A percentile compares a stretch with the other conserved stretches of the same genome.
Conservation (phyloP, 2,113 vertebrate genomes). For the Pygoscelis adeliae region DNA sequence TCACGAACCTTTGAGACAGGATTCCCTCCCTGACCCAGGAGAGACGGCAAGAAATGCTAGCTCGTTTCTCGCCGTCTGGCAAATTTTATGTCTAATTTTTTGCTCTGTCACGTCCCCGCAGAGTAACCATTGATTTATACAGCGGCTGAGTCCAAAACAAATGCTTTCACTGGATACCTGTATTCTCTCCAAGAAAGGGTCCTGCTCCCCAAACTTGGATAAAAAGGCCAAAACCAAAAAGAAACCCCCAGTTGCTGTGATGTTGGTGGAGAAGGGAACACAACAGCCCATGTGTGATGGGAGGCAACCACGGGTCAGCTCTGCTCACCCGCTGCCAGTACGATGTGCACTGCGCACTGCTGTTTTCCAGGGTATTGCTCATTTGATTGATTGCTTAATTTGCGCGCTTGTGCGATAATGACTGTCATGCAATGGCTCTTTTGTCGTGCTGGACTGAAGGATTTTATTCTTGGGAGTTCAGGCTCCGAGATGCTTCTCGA, state of each 20-base stretch:
- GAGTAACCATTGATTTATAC: constrained; percentile 40
- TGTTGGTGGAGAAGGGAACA: neutral
- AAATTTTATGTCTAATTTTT: constrained; percentile 34
- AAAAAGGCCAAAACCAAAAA: neutral
- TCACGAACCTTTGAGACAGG: constrained; percentile 17
- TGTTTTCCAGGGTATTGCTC: neutral
- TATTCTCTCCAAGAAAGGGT: constrained; percentile 27
- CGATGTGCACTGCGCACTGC: fast-evolving
- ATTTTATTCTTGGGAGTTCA: constrained; percentile 50
- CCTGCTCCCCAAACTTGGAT: neutral
- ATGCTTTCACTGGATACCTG: constrained; percentile 20
- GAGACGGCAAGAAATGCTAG: neutral
- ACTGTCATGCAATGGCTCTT: constrained; percentile 8
- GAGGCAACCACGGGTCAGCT: neutral
- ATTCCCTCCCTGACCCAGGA: neutral
- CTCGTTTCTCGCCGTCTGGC: constrained; percentile 9
- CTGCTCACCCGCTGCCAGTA: neutral
- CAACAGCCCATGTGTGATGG: neutral
- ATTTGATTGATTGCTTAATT: constrained; percentile 43
- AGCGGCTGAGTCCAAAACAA: neutral
- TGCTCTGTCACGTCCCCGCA: neutral
- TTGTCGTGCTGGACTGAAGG: neutral
- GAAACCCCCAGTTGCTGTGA: neutral
- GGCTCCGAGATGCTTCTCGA: neutral
- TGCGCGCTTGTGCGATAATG: fast-evolving